These are phyloP conservation scores for Lingula anatina DNA, from an alignment of 2,888 invertebrate species.

Conservation along the genomic window DNA sequence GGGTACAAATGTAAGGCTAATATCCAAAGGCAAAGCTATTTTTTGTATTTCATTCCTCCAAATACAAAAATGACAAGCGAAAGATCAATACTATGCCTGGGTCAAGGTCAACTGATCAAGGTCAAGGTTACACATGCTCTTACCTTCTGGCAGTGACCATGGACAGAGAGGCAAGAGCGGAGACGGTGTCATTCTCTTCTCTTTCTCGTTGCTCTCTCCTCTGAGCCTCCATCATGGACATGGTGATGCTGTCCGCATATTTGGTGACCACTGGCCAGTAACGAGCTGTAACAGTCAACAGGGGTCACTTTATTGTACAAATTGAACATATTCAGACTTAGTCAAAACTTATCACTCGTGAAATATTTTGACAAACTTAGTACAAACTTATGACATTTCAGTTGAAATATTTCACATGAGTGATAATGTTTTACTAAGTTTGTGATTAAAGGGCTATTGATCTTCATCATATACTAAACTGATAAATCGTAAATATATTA, in stretches of 20 bases:
- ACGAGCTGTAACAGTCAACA: constrained; percentile 51
- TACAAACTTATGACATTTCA: background rate
- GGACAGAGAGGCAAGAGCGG: constrained; percentile 79
- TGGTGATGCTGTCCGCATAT: constrained; percentile 67
- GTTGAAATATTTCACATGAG: background rate
- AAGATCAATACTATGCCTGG: too few relatives aligned
- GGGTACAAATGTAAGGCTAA: too few relatives aligned
- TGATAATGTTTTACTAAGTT: too few relatives aligned
- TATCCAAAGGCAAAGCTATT: too few relatives aligned
- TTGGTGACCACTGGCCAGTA: constrained; percentile 86
- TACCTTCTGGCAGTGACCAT: constrained; percentile 24
- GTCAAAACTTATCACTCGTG: too few relatives aligned
- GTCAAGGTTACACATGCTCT: background rate
- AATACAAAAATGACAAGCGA: too few relatives aligned
- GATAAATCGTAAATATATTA: too few relatives aligned
- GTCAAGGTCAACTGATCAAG: background rate
- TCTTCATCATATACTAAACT: too few relatives aligned
- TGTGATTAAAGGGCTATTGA: too few relatives aligned
- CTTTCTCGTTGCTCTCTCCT: constrained; percentile 72
- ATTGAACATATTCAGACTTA: too few relatives aligned
- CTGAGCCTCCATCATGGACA: constrained; percentile 70
- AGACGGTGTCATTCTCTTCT: constrained; percentile 85
- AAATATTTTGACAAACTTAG: background rate
- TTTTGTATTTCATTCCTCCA: too few relatives aligned
- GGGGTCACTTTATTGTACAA: too few relatives aligned